Evolutionary conservation across 2,888 invertebrate species (phyloP), one percentile per base, ranked within the genome.

Genomic region (Flexamia atlantica): DNA sequence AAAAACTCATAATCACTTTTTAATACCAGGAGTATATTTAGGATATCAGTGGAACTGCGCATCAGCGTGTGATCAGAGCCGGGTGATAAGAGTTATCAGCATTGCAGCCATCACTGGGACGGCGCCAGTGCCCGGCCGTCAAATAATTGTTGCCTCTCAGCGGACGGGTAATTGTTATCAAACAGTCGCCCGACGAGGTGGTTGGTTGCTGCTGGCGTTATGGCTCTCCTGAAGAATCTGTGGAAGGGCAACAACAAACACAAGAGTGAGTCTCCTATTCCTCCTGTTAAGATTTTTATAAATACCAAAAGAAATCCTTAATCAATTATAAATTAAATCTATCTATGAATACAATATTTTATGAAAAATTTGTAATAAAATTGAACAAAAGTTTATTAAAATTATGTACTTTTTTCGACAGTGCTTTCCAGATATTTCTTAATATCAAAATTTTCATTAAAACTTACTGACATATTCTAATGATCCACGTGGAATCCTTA

Each of bases 221-320:
- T 83, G 82, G 7, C 82, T 36, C 40, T 72, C 25, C 60, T 83
- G 9, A 83, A 83, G 40, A 74, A 32, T 28, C 20, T 83, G 50
- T 83, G 82, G 82, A 83, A 83, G 60, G 36, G 74, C 17, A 72
- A 57, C 40, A 60, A 72, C 74, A 83, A 83, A 74, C 82, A 83
- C 40, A 74, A 60, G 53, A 83, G 82, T 83, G 23, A 83, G 82
- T 83, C 2, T 76, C 9, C 30, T 46, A 9, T 12, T 46, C 36
- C 9, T n/a, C n/a, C n/a, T n/a, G n/a, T n/a, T n/a, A n/a, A n/a
- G n/a, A n/a, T n/a, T n/a, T n/a, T n/a, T n/a, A n/a, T n/a, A n/a
- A n/a, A n/a, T n/a, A n/a, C n/a, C n/a, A n/a, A n/a, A n/a, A n/a
- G n/a, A n/a, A n/a, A n/a, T n/a, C n/a, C n/a, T n/a, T n/a, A n/a